Percentiles rank a stretch among this genome's conserved stretches.
Evolutionary conservation across 2,797 vertebrate genomes (phyloP).

Genomic region (Amazona ochrocephala): DNA sequence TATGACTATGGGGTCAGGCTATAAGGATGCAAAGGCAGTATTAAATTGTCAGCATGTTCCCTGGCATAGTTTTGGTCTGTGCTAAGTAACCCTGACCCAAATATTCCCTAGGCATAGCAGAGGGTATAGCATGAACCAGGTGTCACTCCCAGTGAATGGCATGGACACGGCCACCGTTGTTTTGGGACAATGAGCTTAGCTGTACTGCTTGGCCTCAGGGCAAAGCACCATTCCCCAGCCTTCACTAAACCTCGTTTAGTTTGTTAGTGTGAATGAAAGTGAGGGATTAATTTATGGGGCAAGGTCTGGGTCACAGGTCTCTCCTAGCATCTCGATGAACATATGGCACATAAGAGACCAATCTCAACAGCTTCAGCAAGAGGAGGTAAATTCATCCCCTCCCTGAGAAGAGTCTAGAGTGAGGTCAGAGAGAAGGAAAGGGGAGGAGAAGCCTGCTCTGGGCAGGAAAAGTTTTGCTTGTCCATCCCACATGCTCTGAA

Average conservation of each 20-base stretch:
- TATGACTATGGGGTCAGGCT: too few species aligned
- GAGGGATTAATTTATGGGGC: constrained; percentile 23
- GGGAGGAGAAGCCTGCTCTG: neutral
- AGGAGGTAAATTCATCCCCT: neutral
- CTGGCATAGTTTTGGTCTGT: neutral
- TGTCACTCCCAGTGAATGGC: neutral
- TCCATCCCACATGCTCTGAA: neutral
- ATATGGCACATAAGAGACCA: neutral
- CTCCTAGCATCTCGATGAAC: neutral
- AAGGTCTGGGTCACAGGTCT: constrained; percentile 17
- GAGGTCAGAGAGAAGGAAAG: neutral
- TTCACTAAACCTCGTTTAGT: neutral
- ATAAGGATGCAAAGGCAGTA: neutral
- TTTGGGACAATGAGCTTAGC: neutral
- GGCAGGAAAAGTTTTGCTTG: neutral
- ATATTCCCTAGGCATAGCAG: neutral
- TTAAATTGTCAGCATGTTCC: neutral
- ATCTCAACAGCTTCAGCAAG: neutral
- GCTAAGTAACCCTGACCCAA: neutral
- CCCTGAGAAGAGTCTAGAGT: neutral
- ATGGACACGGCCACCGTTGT: neutral
- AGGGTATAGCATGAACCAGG: neutral
- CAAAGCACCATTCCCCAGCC: neutral
- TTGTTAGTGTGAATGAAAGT: neutral
- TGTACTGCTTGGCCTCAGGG: neutral